Base-by-base conservation (phyloP, 2,113 vertebrate genomes). In the Indicator maculatus region DNA sequence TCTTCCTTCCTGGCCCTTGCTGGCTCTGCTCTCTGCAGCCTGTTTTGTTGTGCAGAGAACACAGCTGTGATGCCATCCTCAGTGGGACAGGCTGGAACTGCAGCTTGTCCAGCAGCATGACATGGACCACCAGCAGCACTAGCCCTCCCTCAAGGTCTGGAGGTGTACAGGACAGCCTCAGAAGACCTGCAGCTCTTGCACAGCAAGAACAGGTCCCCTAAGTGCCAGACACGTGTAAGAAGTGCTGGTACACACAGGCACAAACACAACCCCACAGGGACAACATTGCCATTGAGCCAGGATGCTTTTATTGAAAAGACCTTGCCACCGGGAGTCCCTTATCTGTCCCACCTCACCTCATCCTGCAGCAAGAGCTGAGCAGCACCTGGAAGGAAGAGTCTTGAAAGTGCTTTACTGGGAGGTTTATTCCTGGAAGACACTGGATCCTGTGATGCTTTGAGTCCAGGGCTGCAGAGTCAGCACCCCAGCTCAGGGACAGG, bases 241-340 rank as follows among this genome's bases (percentile, higher is more conserved):
- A 31, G 28, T 10, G 11, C 41, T 39, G 7, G 5, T 31, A 53
- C 11, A 6, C 1, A 0, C 15, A 31, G 2, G 39, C 15, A 9
- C 61, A 63, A 33, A 36, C 33, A 24, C 63, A 70, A 8, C 24
- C 16, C 75, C 15, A 26, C 63, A 50, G 20, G 17, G 21, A 67
- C 76, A 13, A 66, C 3, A 6, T 67, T 90, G 91, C 41, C 58
- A 86, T 96, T 88, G 72, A 96, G 89, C 91, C 83, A 96, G 91
- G 91, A 95, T 93, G 77, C 91, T 95, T 96, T 97, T 97, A 97
- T 95, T 97, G 89, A 95, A 95, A 95, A 94, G 88, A 86, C 88
- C 74, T 79, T 88, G 50, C 79, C 36, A 44, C 88, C 85, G 53
- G 65, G 83, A 71, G 30, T 65, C 1, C 2, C 31, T 83, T 53